phyloP scores from a whole-genome alignment of 2,888 invertebrate species.

The Byasa hedistus region DNA sequence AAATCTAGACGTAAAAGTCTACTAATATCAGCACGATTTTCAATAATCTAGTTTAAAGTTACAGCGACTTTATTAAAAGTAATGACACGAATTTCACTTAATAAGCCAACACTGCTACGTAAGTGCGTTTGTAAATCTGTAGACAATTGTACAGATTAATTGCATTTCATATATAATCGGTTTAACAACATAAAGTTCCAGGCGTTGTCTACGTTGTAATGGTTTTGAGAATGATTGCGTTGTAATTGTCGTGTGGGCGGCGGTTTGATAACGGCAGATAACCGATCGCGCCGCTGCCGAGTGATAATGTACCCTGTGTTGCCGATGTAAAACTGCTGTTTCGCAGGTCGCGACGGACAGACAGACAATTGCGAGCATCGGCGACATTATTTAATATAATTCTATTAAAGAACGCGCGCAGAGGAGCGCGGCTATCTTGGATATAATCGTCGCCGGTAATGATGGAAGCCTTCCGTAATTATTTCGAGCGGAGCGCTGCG shows the following conservation, averaged over 20 bases:
- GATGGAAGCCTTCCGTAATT: constrained; percentile 73
- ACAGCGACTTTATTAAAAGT: no score
- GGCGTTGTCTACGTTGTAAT: constrained; percentile 8
- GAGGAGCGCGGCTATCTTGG: constrained; percentile 68
- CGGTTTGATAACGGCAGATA: constrained; percentile 17
- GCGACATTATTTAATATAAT: constrained; percentile 71
- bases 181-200: background rate
- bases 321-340: no score
- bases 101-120: no score
- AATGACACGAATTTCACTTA: no score
- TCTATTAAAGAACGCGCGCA: constrained; percentile 73
- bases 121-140: no score
- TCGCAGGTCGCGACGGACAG: no score
- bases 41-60: no score
- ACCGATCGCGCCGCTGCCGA: background rate
- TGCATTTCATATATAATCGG: no score
- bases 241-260: constrained; percentile 27
- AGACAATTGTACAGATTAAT: no score
- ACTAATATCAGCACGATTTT: no score
- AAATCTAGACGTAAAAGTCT: no score
- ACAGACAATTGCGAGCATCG: constrained; percentile 40
- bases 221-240: constrained; percentile 11
- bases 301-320: no score
- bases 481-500: constrained; percentile 62
- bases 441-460: constrained; percentile 75